Percentiles rank a stretch among this genome's conserved stretches.
These are phyloP conservation scores for Drosophila novamexicana DNA, from an alignment of 1,140 invertebrate genomes.

Conservation along the genomic window DNA sequence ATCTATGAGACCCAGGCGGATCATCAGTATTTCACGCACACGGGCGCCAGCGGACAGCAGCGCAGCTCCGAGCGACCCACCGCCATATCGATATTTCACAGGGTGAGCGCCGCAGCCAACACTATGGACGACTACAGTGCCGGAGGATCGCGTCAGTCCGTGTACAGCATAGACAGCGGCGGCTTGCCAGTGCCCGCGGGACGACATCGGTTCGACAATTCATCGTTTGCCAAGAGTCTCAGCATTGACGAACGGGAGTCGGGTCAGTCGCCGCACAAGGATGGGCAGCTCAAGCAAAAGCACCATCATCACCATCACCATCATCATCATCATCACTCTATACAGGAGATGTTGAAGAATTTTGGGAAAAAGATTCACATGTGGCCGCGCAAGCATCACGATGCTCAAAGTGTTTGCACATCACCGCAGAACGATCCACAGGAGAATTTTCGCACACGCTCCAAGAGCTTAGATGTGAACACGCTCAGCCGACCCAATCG, in stretches of 20 bases:
- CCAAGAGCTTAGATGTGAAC: slow-evolving; percentile 90
- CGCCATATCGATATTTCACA: slow-evolving; percentile 81
- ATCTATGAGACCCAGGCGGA: slow-evolving; percentile 79
- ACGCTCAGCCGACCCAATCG: slow-evolving; percentile 85
- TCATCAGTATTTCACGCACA: slow-evolving; percentile 84
- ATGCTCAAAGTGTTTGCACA: slow-evolving; percentile 84
- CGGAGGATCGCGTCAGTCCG: slow-evolving; percentile 50
- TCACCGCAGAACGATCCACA: slow-evolving; percentile 85
- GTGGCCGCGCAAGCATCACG: slow-evolving; percentile 86
- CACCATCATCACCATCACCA: slow-evolving; percentile 84
- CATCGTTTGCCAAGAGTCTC: slow-evolving; percentile 86
- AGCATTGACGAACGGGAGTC: slow-evolving; percentile 77
- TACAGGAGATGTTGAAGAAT: slow-evolving; percentile 90
- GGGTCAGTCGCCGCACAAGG: slow-evolving; percentile 76
- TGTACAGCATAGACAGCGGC: slow-evolving; percentile 60
- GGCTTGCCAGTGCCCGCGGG: slow-evolving; percentile 19
- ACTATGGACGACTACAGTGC: slow-evolving; percentile 74
- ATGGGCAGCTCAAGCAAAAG: slow-evolving; percentile 68
- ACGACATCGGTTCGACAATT: slow-evolving; percentile 85
- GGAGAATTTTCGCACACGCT: slow-evolving; percentile 89
- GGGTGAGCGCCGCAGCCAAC: slow-evolving; percentile 63
- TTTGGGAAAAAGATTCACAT: slow-evolving; percentile 89
- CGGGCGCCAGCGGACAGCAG: slow-evolving; percentile 68
- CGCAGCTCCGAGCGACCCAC: slow-evolving; percentile 66
- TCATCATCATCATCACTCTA: slow-evolving; percentile 86